Conservation (phyloP, 2,888 invertebrate genomes). For the Drosophila neoperkinsi region DNA sequence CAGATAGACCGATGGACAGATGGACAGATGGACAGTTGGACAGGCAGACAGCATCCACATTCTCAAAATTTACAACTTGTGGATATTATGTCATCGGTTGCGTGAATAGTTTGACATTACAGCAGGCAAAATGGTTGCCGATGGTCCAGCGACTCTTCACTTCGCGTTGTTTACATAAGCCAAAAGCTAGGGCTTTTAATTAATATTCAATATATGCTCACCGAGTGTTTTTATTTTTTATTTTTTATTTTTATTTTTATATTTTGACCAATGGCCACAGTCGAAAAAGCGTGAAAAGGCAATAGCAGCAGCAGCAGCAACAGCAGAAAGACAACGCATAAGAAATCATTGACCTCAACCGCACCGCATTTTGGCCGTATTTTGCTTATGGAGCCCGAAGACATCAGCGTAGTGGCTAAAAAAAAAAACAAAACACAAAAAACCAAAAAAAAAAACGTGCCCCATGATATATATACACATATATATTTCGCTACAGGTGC, state of each 20-base stretch:
- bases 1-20: not conserved
- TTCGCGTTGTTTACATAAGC: slow-evolving; percentile 66
- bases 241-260: slow-evolving; percentile 2
- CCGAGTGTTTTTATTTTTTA: slow-evolving; percentile 31
- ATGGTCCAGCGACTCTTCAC: slow-evolving; percentile 45
- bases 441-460: slow-evolving; percentile 22
- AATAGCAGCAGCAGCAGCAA: slow-evolving; percentile 30
- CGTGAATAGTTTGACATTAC: slow-evolving; percentile 57
- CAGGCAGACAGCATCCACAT: slow-evolving; percentile 5
- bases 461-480: slow-evolving; percentile 15
- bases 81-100: slow-evolving; percentile 59
- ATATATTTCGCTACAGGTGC: slow-evolving; percentile 34
- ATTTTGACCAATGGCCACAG: slow-evolving; percentile 24
- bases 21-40: not conserved
- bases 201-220: slow-evolving; percentile 71
- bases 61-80: slow-evolving; percentile 5
- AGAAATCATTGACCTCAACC: slow-evolving; percentile 78
- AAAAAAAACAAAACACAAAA: not conserved
- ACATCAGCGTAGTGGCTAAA: slow-evolving; percentile 40
- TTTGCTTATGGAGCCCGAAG: slow-evolving; percentile 65
- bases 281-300: slow-evolving; percentile 64
- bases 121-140: slow-evolving; percentile 21
- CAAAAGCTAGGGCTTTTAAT: slow-evolving; percentile 47
- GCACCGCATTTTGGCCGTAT: slow-evolving; percentile 67
- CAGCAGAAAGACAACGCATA: slow-evolving; percentile 62